A percentile compares a stretch with the other conserved stretches of the same genome.
These are phyloP conservation scores for Erpornis zantholeuca DNA, from an alignment of 2,113 vertebrate genomes.

Conservation along the genomic window DNA sequence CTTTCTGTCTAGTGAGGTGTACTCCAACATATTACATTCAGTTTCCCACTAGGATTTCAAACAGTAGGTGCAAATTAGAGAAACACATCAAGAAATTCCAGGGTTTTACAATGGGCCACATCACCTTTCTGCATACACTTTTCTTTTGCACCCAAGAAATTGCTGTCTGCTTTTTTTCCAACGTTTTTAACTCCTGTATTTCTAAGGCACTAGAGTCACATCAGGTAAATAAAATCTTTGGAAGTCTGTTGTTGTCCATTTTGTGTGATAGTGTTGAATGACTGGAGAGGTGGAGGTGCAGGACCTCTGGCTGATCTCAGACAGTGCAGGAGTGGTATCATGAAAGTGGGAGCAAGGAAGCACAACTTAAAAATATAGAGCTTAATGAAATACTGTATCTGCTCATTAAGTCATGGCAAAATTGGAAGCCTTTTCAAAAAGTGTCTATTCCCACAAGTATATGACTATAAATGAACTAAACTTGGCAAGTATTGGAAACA, in stretches of 20 bases:
- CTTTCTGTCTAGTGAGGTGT: constrained; percentile 4
- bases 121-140: neutral
- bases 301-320: neutral
- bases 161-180: neutral
- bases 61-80: neutral
- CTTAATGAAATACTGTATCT: neutral
- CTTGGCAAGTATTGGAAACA: neutral
- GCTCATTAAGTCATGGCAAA: neutral
- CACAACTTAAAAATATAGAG: neutral
- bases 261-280: neutral
- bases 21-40: neutral
- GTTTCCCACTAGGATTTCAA: constrained; percentile 6
- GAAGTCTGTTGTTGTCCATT: neutral
- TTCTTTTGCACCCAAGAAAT: neutral
- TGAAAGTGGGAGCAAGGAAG: neutral
- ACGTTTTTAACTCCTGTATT: neutral
- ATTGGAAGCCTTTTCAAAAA: neutral
- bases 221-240: neutral
- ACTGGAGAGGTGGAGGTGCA: neutral
- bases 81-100: neutral
- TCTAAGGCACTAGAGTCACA: neutral
- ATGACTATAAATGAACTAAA: neutral
- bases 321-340: neutral
- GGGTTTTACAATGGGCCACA: neutral
- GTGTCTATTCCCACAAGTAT: neutral